These are phyloP conservation scores for Drosophila asahinai DNA, from an alignment of 1,140 invertebrate species.

Conservation along the genomic window DNA sequence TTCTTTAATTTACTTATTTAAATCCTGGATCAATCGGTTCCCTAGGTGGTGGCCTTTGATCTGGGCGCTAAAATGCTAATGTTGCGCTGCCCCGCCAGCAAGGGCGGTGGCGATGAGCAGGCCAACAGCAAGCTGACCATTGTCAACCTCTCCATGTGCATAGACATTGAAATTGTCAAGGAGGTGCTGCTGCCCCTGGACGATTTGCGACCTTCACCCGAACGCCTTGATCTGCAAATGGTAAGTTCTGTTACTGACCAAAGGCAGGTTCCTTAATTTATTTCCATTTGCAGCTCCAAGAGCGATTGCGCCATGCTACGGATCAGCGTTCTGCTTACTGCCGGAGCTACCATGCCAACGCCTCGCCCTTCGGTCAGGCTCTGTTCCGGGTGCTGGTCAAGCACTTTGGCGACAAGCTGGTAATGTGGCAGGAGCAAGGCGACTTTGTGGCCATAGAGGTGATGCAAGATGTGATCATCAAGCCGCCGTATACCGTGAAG, in stretches of 20 bases:
- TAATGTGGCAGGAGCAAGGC: conserved; percentile 28
- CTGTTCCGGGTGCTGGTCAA: conserved; percentile 29
- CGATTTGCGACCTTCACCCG: neutral
- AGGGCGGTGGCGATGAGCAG: conserved; percentile 18
- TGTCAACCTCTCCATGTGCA: conserved; percentile 41
- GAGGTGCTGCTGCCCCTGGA: conserved; percentile 18
- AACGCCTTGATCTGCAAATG: conserved; percentile 25
- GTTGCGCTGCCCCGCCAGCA: conserved; percentile 24
- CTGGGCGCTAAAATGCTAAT: conserved; percentile 48
- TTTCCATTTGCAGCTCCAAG: conserved; percentile 27
- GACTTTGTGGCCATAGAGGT: conserved; percentile 25
- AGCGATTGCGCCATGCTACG: conserved; percentile 28
- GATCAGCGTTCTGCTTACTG: conserved; percentile 13
- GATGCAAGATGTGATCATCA: conserved; percentile 36
- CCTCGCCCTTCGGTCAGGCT: conserved; percentile 22
- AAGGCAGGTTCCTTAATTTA: neutral
- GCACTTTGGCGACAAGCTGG: conserved; percentile 22
- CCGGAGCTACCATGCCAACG: conserved; percentile 18
- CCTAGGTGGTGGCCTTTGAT: conserved; percentile 29
- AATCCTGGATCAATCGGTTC: too few relatives aligned
- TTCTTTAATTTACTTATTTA: neutral
- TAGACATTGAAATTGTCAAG: conserved; percentile 46
- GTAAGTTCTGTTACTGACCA: neutral
- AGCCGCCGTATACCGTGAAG: conserved; percentile 39
- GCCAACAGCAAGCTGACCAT: conserved; percentile 13